A percentile compares a stretch with the other conserved stretches of the same genome.
phyloP scores from a whole-genome alignment of 2,888 invertebrate species.

The Neocrepidodera transversa region DNA sequence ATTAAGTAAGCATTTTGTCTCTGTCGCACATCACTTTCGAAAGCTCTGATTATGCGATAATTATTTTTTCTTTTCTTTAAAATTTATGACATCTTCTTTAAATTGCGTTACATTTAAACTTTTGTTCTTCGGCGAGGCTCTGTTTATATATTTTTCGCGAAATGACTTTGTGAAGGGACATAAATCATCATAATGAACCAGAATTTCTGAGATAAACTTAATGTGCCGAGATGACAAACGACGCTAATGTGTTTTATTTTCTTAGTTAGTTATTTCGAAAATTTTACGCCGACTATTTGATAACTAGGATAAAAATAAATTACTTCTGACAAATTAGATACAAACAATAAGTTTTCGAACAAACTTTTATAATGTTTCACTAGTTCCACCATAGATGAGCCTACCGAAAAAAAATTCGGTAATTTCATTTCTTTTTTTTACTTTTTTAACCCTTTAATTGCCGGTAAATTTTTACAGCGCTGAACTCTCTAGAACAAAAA shows the following conservation, averaged over 20 bases:
- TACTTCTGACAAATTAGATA: no score
- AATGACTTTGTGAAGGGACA: conserved; percentile 20
- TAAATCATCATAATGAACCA: conserved; percentile 25
- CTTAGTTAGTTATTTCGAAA: not conserved
- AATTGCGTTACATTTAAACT: conserved; percentile 18
- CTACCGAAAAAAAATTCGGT: no score
- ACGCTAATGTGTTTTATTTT: conserved; percentile 8
- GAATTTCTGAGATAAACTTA: conserved; percentile 17
- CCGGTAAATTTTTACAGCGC: no score
- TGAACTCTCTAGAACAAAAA: no score
- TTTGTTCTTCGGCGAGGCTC: conserved; percentile 19
- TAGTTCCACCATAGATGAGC: no score
- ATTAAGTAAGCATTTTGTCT: not conserved
- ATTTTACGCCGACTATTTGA: not conserved
- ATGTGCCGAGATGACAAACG: conserved; percentile 20
- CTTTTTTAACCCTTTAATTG: no score
- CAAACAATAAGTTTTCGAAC: no score
- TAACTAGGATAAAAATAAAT: not conserved
- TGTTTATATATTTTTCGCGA: conserved; percentile 18
- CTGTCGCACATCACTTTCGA: not conserved
- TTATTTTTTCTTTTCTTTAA: conserved; percentile 26
- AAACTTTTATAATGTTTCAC: no score
- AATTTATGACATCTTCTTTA: conserved; percentile 18
- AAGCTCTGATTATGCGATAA: conserved; percentile 25
- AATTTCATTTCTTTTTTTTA: no score